Base-by-base conservation (phyloP, 2,113 vertebrate species). In the Austrofundulus limnaeus region DNA sequence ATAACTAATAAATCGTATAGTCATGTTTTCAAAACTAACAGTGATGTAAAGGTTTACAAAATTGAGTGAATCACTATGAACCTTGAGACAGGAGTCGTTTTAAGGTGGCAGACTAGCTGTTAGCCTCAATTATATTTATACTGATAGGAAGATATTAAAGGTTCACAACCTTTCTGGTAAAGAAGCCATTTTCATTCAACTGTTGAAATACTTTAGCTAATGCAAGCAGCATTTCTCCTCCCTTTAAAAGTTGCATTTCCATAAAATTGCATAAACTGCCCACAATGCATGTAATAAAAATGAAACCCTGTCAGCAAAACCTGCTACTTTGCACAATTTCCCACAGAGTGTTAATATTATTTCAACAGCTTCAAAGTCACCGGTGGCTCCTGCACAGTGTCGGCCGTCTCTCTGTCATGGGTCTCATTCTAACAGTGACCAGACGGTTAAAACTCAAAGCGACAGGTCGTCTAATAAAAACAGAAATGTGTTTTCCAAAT, bases 301-400 rank as follows among this genome's bases (percentile, higher is more conserved):
- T 42, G 13, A 34, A 3, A 4, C n/a, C 34, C 12, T 24, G 9
- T 60, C 51, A 20, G 17, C 37, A 61, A 24, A 70, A 14, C 3
- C 41, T 54, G 37, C 42, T 54, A 34, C 19, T 38, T 62, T 25
- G 47, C 23, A 42, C 60, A 62, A 21, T 41, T 37, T 53, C n/a
- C 28, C 41, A 54, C 59, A 24, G 59, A 21, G 13, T 42, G 17
- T 37, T 45, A 9, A 53, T 53, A 13, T 54, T 24, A 60, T 55
- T 55, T 28, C 34, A 47, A 23, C 31, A 56, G 20, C 17, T 48
- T 8, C 20, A n/a, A 17, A 43, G 42, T 55, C 19, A n/a, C 12
- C 11, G 37, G 37, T 8, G 15, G 42, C 57, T 39, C 31, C 59
- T 61, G 59, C 49, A 34, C 23, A 43, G n/a, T 43, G 31, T 55